Evolutionary conservation across 2,797 vertebrate genomes (phyloP).

Genomic region (Tokudaia muenninki): DNA sequence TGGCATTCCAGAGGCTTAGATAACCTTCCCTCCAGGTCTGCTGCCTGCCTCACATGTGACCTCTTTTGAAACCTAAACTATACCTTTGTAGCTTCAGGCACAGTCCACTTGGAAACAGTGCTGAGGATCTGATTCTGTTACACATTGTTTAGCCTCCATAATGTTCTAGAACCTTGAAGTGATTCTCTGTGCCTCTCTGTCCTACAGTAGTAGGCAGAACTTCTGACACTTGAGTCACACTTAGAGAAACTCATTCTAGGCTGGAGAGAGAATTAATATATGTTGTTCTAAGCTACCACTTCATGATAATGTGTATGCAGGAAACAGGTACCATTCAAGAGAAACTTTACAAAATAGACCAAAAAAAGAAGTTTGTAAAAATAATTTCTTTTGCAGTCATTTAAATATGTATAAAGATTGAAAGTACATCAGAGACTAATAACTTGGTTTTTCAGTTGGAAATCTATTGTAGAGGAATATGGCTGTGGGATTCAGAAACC

Average conservation of each 20-base stretch:
- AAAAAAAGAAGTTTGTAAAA: not conserved
- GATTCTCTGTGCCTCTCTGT: not conserved
- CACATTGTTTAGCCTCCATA: not conserved
- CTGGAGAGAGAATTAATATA: slow-evolving; percentile 6
- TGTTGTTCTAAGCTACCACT: not conserved
- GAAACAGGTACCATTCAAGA: slow-evolving; percentile 17
- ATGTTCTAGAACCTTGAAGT: not conserved
- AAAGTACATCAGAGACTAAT: slow-evolving; percentile 18
- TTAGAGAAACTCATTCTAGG: slow-evolving; percentile 40
- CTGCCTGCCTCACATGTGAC: not conserved
- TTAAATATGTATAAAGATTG: slow-evolving; percentile 40
- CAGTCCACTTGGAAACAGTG: not conserved
- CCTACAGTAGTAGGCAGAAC: not conserved
- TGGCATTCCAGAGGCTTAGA: not conserved
- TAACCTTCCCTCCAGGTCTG: not conserved
- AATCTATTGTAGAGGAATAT: not conserved
- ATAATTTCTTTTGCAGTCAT: slow-evolving; percentile 46
- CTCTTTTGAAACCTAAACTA: not conserved
- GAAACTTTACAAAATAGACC: not conserved
- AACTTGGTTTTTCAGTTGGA: not conserved
- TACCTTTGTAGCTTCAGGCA: not conserved
- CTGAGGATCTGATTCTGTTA: not conserved
- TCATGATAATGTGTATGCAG: slow-evolving; percentile 23
- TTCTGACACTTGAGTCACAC: not conserved
- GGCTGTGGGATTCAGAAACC: not conserved